These are phyloP conservation scores for Camptogramma bilineatum DNA, from an alignment of 2,888 invertebrate species.

Conservation along the genomic window DNA sequence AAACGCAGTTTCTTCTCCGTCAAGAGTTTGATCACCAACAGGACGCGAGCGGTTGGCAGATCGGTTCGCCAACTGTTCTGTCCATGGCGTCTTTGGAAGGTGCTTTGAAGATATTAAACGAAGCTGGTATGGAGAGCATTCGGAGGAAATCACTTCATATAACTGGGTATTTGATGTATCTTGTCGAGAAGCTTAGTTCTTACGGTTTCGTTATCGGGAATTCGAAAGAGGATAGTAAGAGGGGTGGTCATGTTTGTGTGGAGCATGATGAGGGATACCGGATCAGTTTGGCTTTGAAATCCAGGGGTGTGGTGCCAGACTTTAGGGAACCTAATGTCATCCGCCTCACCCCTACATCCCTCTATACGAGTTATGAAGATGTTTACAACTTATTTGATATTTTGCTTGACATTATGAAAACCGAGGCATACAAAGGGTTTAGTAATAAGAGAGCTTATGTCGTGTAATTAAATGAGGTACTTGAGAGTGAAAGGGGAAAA, in stretches of 20 bases:
- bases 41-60: conserved; percentile 71
- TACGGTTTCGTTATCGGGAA: conserved; percentile 70
- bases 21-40: conserved; percentile 73
- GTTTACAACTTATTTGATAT: conserved; percentile 67
- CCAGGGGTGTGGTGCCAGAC: conserved; percentile 64
- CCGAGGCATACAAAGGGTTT: conserved; percentile 59
- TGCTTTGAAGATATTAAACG: conserved; percentile 62
- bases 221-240: conserved; percentile 57
- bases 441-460: conserved; percentile 56
- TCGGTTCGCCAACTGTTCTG: conserved; percentile 66
- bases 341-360: conserved; percentile 65
- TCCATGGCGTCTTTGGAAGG: conserved; percentile 73
- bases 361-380: conserved; percentile 71
- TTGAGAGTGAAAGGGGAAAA: neutral
- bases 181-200: conserved; percentile 62
- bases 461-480: conserved; percentile 43
- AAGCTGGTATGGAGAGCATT: conserved; percentile 67
- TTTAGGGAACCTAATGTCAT: conserved; percentile 73
- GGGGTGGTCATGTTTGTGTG: conserved; percentile 73
- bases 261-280: conserved; percentile 71
- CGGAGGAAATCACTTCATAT: conserved; percentile 72
- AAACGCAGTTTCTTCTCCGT: conserved; percentile 64
- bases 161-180: conserved; percentile 72
- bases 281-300: conserved; percentile 66
- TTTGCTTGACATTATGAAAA: conserved; percentile 61